phyloP scores from a whole-genome alignment of 2,888 invertebrate genomes.

The Cistogaster globosa region DNA sequence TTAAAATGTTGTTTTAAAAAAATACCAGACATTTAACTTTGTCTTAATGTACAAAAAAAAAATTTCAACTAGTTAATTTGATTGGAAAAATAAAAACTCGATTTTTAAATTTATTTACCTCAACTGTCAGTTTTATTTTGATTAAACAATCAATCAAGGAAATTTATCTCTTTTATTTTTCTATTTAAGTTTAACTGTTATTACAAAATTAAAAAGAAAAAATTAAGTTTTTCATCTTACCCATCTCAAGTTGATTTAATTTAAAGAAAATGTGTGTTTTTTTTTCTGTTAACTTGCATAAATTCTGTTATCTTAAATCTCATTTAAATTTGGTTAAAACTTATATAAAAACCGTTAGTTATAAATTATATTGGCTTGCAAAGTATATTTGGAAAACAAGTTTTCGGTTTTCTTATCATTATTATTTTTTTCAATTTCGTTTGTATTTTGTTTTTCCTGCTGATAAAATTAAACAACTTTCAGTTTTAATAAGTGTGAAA shows the following conservation, averaged over 20 bases:
- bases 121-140: slow-evolving; percentile 50
- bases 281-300: not conserved
- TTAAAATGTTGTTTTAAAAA: no score
- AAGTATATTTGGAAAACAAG: slow-evolving; percentile 41
- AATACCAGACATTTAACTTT: not conserved
- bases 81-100: not conserved
- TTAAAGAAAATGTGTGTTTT: slow-evolving; percentile 21
- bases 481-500: slow-evolving; percentile 65
- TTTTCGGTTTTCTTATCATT: slow-evolving; percentile 56
- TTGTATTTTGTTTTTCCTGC: slow-evolving; percentile 24
- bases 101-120: slow-evolving; percentile 45
- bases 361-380: slow-evolving; percentile 23
- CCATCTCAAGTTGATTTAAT: slow-evolving; percentile 53
- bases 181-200: not conserved
- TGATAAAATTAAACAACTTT: slow-evolving; percentile 66
- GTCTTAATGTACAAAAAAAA: not conserved
- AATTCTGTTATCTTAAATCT: slow-evolving; percentile 59
- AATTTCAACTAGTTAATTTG: slow-evolving; percentile 3
- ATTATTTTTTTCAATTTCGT: slow-evolving; percentile 48
- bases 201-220: not conserved
- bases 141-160: slow-evolving; percentile 64
- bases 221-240: not conserved
- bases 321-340: slow-evolving; percentile 51
- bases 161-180: slow-evolving; percentile 50
- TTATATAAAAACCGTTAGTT: slow-evolving; percentile 27